Base-by-base conservation (phyloP, 2,113 vertebrate genomes). In the Trogon melanurus region DNA sequence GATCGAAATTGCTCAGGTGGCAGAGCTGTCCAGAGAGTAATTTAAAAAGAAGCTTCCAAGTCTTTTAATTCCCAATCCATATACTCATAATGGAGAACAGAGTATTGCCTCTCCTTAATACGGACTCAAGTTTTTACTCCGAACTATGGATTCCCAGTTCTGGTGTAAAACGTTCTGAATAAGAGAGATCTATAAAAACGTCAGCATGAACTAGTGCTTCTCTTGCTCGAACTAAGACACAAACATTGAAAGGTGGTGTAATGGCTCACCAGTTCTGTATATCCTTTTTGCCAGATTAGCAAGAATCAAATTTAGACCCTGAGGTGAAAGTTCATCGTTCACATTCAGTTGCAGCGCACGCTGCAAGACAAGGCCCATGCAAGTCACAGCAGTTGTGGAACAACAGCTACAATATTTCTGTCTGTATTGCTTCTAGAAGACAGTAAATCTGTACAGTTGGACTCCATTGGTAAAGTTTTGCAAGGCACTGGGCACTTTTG, bases 381-480 rank as follows among this genome's bases (percentile, higher is more conserved):
- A 73, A 67, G 16, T 41, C 86, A 27, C 18, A 72, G 64, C 38
- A 67, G 3, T 60, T 74, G 3, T 56, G 10, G 23, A 88, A 47
- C 44, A 78, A 75, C 4, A 72, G 10, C 60, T 80, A 18, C 0
- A 2, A 27, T 45, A 61, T 56, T 83, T 86, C 71, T 81, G 44
- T 61, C 34, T 44, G 21, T 22, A 20, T 73, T 21, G 9, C 30
- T 75, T 86, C 65, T 80, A 53, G 50, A 60, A 70, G 41, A 64
- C 23, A 34, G 51, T 25, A 17, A 44, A 71, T 71, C 51, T 66
- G 4, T 90, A 17, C 10, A 57, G 7, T 80, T 79, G 57, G 29
- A 65, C 69, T 81, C 57, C 11, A 69, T 88, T 94, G 86, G 27
- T 41, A 64, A 81, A 79, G 48, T 91, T 94, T 95, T 89, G 88